A percentile compares a stretch with the other conserved stretches of the same genome.
phyloP scores from a whole-genome alignment of 2,888 invertebrate species.

The Auanema freiburgensis region DNA sequence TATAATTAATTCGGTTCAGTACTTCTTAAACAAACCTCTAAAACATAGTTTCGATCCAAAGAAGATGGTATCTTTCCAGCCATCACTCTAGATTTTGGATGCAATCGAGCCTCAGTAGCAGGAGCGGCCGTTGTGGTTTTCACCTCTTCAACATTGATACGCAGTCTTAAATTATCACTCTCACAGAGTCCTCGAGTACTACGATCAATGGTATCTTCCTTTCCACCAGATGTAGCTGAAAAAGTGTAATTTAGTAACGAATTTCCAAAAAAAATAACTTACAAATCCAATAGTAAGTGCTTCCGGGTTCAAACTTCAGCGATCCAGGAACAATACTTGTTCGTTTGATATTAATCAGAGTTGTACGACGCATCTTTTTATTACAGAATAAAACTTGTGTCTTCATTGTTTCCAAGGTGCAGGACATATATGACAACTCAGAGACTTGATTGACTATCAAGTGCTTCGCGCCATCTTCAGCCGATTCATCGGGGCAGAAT shows the following conservation, averaged over 20 bases:
- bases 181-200: slow-evolving; percentile 15
- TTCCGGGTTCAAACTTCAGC: slow-evolving; percentile 5
- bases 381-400: slow-evolving; percentile 16
- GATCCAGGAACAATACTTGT: slow-evolving; percentile 9
- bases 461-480: not conserved
- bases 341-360: slow-evolving; percentile 4
- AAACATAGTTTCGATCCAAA: no score
- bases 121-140: not conserved
- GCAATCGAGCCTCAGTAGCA: no score
- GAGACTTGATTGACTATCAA: slow-evolving; percentile 15
- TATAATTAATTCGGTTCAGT: no score
- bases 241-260: not conserved
- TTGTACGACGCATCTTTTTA: slow-evolving; percentile 4
- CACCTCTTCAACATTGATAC: slow-evolving; percentile 6
- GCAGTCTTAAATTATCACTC: slow-evolving; percentile 11
- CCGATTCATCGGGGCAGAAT: slow-evolving; percentile 9
- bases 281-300: slow-evolving; percentile 17
- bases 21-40: no score
- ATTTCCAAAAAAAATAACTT: not conserved
- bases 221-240: slow-evolving; percentile 18
- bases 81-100: no score
- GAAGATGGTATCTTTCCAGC: no score
- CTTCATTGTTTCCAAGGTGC: slow-evolving; percentile 12
- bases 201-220: slow-evolving; percentile 5
- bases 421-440: not conserved